Percentiles rank a stretch among this genome's conserved stretches.
phyloP scores from a whole-genome alignment of 2,888 invertebrate genomes.

The Xestia rhomboidea region DNA sequence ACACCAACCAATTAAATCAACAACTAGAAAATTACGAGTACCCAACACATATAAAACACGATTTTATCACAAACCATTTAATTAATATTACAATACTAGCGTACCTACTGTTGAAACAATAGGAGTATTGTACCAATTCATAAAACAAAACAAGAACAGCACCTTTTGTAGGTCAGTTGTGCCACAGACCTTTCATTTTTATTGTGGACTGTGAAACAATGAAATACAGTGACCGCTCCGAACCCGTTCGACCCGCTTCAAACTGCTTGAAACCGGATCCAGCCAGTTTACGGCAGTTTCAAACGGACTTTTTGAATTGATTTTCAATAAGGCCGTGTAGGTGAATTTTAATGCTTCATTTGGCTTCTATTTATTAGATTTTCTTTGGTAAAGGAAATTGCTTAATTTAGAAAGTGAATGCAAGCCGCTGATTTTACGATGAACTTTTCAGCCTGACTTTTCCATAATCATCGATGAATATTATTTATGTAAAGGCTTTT shows the following conservation, averaged over 20 bases:
- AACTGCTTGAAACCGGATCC: conserved; percentile 54
- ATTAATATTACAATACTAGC: conserved; percentile 16
- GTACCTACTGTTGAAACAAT: conserved; percentile 41
- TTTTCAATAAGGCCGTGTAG: conserved; percentile 33
- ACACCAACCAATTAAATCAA: not conserved
- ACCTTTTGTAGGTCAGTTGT: conserved; percentile 55
- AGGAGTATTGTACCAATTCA: conserved; percentile 33
- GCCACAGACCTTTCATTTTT: conserved; percentile 45
- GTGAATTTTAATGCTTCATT: conserved; percentile 13
- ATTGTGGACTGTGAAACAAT: conserved; percentile 60
- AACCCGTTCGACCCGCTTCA: conserved; percentile 44
- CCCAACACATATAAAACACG: conserved; percentile 18
- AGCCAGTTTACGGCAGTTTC: conserved; percentile 50
- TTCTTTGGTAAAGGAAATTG: not conserved
- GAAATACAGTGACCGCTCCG: conserved; percentile 44
- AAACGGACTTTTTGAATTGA: conserved; percentile 46
- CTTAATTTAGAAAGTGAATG: too few relatives aligned
- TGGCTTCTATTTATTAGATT: not conserved
- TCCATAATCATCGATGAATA: not conserved
- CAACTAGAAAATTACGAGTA: conserved; percentile 14
- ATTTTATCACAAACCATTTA: conserved; percentile 33
- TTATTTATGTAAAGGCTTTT: not conserved
- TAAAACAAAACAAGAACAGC: conserved; percentile 20
- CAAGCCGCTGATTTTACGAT: not conserved
- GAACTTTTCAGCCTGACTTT: not conserved